phyloP scores from a whole-genome alignment of 2,113 vertebrate species.

The Mormyrus iriodes region DNA sequence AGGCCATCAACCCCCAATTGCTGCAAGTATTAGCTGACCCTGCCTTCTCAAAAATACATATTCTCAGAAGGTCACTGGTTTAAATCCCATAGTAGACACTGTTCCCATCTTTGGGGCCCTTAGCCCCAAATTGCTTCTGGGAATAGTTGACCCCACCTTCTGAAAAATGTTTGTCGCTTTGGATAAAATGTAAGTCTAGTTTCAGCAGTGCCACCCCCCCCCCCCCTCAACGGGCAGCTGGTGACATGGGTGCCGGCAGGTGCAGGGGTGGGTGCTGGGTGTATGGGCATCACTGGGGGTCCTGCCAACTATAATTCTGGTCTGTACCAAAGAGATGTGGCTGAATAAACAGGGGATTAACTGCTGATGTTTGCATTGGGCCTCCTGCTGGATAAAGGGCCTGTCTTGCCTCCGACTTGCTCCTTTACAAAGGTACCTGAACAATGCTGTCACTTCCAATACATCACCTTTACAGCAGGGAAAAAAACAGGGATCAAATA shows the following conservation, averaged over 20 bases:
- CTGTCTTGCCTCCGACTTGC: background rate
- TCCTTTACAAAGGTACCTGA: background rate
- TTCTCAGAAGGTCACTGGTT: background rate
- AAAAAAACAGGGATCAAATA: background rate
- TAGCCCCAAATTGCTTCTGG: too few relatives aligned
- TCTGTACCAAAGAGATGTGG: background rate
- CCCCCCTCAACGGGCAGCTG: background rate
- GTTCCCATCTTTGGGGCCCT: too few relatives aligned
- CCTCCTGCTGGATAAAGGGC: background rate
- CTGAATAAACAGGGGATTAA: background rate
- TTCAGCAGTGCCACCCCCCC: background rate
- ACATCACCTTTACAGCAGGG: background rate
- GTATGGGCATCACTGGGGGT: background rate
- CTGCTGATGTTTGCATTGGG: background rate
- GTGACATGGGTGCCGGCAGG: background rate
- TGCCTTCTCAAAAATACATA: background rate
- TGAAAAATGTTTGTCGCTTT: background rate
- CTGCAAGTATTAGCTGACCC: background rate
- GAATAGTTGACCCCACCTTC: too few relatives aligned
- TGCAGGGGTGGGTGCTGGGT: background rate
- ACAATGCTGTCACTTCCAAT: slow-evolving; percentile 15
- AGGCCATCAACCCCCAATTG: background rate
- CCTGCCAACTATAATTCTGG: background rate
- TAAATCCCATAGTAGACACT: too few relatives aligned
- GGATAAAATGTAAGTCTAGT: background rate